Evolutionary conservation across 2,888 invertebrate genomes (phyloP), one percentile per base, ranked within the genome.

Genomic region (Periphyllus acericola): DNA sequence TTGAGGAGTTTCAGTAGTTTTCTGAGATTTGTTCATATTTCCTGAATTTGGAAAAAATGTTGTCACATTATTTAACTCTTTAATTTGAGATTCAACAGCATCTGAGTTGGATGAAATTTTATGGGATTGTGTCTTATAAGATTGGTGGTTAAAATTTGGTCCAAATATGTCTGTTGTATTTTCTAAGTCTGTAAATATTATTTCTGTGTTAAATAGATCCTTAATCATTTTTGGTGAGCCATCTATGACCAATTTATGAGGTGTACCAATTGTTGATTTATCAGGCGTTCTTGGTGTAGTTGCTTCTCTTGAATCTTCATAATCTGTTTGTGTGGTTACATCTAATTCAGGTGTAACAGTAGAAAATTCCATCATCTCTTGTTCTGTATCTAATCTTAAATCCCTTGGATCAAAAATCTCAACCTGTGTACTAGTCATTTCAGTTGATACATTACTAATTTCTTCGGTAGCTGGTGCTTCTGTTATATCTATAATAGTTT

Each of bases 401-500:
- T 87, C 80, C 25, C 29, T 87, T 68, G 86, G 85, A 82, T 89
- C 40, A 60, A 86, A 81, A 88, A 87, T 87, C 46, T 87, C 87
- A 40, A 87, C 74, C 19, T 75, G 74, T 29, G 74, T 80, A 74
- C 36, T 86, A 79, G 55, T 86, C 32, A 9, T 60, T 81, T 60
- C 74, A 74, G 32, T 81, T n/a, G 75, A 66, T 40, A 66, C 60
- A 60, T 68, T 46, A 46, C 46, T 60, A 19, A 36, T 60, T 60
- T 74, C 87, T 46, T 80, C 60, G 11, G 14, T 74, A 32, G 19
- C 0, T 19, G 72, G 76, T 46, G 40, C 19, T n/a, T 68, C 60
- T 46, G 74, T 74, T 66, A 68, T 60, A 17, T 34, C 71, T 40
- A 82, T 29, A 74, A 79, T 74, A 75, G 52, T 81, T 81, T 76